These are phyloP conservation scores for Cyanoliseus patagonus DNA, from an alignment of 2,113 vertebrate genomes.

Conservation along the genomic window DNA sequence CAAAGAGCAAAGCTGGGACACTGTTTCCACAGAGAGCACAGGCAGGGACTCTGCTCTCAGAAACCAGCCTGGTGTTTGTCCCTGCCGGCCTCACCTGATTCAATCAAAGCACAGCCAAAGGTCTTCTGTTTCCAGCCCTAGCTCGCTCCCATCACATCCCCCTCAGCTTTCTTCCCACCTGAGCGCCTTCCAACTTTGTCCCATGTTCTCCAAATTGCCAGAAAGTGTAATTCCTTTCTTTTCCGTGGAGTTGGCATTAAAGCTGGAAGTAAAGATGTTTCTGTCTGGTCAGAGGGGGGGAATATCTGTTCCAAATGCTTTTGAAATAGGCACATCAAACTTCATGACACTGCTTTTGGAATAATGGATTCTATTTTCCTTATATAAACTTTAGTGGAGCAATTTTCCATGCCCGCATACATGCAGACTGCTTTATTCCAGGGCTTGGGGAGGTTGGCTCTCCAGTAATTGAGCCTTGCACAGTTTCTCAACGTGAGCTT, in stretches of 20 bases:
- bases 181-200: not conserved
- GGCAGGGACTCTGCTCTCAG: not conserved
- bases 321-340: conserved; percentile 30
- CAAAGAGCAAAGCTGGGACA: conserved; percentile 13
- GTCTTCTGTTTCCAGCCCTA: not conserved
- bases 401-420: not conserved
- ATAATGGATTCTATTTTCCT: not conserved
- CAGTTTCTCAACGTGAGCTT: not conserved
- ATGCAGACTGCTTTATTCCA: not conserved
- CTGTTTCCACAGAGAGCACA: not conserved
- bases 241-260: not conserved
- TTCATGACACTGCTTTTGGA: not conserved
- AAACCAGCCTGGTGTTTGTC: not conserved
- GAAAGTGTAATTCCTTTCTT: not conserved
- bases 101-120: conserved; percentile 22
- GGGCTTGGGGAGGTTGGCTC: not conserved
- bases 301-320: conserved; percentile 34
- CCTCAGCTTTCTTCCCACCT: not conserved
- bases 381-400: not conserved
- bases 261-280: conserved; percentile 17
- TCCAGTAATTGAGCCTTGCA: not conserved
- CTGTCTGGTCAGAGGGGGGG: not conserved
- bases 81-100: conserved; percentile 15
- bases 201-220: not conserved
- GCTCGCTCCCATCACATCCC: not conserved